Conservation (phyloP, 2,888 invertebrate species). For the Hemaris fuciformis region DNA sequence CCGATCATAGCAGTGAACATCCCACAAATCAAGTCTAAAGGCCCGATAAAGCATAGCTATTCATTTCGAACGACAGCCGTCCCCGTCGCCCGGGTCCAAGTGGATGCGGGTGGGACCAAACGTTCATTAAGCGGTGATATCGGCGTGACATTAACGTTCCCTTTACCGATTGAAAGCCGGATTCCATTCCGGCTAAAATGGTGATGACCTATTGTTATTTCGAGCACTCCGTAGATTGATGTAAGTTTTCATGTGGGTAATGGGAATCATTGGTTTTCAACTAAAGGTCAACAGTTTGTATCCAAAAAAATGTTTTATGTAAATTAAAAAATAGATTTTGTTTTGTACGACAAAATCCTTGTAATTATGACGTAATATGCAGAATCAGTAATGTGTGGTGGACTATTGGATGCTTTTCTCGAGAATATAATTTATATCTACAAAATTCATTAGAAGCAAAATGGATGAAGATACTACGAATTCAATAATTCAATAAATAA, state of each 20-base stretch:
- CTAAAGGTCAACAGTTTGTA: not conserved
- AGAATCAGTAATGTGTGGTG: no score
- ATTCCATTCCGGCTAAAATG: slow-evolving; percentile 10
- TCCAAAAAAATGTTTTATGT: not conserved
- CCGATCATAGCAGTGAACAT: not conserved
- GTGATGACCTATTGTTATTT: not conserved
- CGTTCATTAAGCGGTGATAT: slow-evolving; percentile 32
- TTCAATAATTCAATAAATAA: no score
- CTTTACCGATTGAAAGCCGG: slow-evolving; percentile 21
- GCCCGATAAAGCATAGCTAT: not conserved
- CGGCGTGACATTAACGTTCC: slow-evolving; percentile 23
- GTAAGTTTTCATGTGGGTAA: not conserved
- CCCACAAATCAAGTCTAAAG: not conserved
- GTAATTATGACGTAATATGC: no score
- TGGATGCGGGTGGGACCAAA: slow-evolving; percentile 33
- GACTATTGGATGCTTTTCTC: no score
- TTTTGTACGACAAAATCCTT: no score
- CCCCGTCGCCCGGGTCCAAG: slow-evolving; percentile 3
- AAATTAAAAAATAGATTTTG: no score
- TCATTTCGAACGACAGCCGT: slow-evolving; percentile 1
- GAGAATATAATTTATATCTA: no score
- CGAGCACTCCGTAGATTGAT: not conserved
- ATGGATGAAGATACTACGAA: no score
- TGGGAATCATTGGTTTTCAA: not conserved
- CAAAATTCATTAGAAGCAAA: no score